phyloP scores from a whole-genome alignment of 2,888 invertebrate genomes.

The Drosophila eohydei region DNA sequence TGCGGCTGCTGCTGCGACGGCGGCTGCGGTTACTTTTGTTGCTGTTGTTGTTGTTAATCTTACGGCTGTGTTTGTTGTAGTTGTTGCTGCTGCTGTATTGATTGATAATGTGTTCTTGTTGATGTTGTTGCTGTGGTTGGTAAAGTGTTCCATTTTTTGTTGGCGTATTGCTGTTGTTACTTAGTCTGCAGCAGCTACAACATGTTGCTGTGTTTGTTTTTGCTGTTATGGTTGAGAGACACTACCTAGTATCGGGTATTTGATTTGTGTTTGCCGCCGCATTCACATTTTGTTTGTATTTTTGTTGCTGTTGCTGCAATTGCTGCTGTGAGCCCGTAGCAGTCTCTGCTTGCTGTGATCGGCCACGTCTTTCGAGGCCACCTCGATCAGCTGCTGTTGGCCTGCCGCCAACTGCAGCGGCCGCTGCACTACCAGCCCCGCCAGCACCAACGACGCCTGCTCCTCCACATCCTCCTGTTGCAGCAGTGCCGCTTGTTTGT shows the following conservation, averaged over 20 bases:
- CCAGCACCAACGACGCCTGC: slow-evolving; percentile 42
- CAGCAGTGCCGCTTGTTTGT: slow-evolving; percentile 67
- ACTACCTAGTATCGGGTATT: slow-evolving; percentile 85
- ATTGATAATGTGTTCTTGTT: slow-evolving; percentile 44
- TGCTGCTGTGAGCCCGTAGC: slow-evolving; percentile 78
- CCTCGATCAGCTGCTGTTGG: slow-evolving; percentile 81
- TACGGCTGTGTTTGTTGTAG: slow-evolving; percentile 62
- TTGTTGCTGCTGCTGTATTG: slow-evolving; percentile 48
- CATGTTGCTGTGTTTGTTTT: slow-evolving; percentile 50
- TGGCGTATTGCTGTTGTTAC: slow-evolving; percentile 49
- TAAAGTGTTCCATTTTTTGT: slow-evolving; percentile 53
- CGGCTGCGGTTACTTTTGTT: slow-evolving; percentile 58
- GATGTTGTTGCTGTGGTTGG: slow-evolving; percentile 42
- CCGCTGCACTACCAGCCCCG: slow-evolving; percentile 54
- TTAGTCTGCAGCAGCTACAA: slow-evolving; percentile 46
- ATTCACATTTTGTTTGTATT: slow-evolving; percentile 81
- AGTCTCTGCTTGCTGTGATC: slow-evolving; percentile 79
- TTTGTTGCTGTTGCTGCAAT: slow-evolving; percentile 72
- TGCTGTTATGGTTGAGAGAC: slow-evolving; percentile 68
- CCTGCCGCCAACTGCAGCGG: slow-evolving; percentile 71
- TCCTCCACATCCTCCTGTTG: slow-evolving; percentile 56
- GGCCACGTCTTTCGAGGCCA: slow-evolving; percentile 82
- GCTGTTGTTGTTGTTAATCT: slow-evolving; percentile 51
- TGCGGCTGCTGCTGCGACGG: slow-evolving; percentile 63
- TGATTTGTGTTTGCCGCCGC: slow-evolving; percentile 84